Conservation (phyloP, 2,797 vertebrate species). For the Spatula clypeata region DNA sequence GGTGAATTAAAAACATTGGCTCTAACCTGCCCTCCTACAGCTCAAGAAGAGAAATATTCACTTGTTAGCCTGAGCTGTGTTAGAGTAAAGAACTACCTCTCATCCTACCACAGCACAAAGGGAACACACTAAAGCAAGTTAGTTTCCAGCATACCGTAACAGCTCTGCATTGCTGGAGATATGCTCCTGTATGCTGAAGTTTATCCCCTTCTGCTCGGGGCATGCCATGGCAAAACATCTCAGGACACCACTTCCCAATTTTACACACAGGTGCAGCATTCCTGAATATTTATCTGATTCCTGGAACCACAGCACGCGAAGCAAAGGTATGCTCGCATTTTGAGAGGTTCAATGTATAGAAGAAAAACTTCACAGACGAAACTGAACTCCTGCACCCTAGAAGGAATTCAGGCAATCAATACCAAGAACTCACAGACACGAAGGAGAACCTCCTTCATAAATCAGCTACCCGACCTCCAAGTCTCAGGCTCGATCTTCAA, state of each 20-base stretch:
- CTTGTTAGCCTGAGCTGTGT: neutral
- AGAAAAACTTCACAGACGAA: neutral
- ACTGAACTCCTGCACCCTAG: neutral
- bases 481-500: neutral
- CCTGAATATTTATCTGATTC: neutral
- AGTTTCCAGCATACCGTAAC: neutral
- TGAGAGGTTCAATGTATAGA: accelerated
- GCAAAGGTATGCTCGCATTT: neutral
- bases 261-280: neutral
- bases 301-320: neutral
- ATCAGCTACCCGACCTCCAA: neutral
- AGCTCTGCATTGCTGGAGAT: neutral
- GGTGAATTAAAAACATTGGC: neutral
- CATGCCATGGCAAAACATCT: neutral
- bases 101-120: neutral
- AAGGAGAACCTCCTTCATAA: neutral
- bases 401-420: neutral
- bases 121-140: neutral
- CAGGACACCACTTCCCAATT: neutral
- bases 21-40: neutral
- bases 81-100: neutral
- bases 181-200: neutral
- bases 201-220: neutral
- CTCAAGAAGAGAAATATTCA: neutral
- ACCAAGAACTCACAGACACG: neutral